These are phyloP conservation scores for Nomada lathburiana DNA, from an alignment of 2,888 invertebrate genomes.

Conservation along the genomic window DNA sequence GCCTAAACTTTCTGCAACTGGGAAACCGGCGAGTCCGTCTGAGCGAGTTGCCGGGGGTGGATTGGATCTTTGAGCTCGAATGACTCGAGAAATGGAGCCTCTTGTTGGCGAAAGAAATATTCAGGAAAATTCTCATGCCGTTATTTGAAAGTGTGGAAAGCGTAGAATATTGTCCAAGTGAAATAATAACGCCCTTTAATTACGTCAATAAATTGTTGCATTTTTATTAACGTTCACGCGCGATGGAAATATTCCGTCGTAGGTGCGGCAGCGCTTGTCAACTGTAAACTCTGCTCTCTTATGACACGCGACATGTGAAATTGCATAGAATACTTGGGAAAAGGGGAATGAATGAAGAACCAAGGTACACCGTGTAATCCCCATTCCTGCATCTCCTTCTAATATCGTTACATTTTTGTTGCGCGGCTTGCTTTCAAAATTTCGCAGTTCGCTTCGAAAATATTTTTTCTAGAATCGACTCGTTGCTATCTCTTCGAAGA, in stretches of 20 bases:
- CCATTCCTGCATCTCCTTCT: neutral
- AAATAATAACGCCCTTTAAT: neutral
- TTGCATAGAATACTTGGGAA: neutral
- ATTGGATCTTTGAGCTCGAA: neutral
- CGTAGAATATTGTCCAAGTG: neutral
- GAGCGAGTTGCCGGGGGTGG: neutral
- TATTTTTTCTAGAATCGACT: neutral
- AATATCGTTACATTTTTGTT: constrained; percentile 3
- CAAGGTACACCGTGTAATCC: neutral
- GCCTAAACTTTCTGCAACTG: constrained; percentile 34
- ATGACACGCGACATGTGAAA: neutral
- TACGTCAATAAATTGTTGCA: no score
- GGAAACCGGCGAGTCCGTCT: constrained; percentile 9
- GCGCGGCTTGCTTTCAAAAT: neutral
- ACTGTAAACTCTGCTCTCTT: no score
- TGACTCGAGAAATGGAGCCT: neutral
- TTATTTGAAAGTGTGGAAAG: neutral
- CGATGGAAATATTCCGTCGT: no score
- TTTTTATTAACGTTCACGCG: no score
- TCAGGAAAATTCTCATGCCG: neutral
- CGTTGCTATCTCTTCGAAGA: neutral
- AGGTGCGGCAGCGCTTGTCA: no score
- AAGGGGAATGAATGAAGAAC: neutral
- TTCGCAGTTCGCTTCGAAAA: neutral
- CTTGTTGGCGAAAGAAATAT: neutral